These are phyloP conservation scores for Cryptops parisi DNA, from an alignment of 2,888 invertebrate species.

Conservation along the genomic window DNA sequence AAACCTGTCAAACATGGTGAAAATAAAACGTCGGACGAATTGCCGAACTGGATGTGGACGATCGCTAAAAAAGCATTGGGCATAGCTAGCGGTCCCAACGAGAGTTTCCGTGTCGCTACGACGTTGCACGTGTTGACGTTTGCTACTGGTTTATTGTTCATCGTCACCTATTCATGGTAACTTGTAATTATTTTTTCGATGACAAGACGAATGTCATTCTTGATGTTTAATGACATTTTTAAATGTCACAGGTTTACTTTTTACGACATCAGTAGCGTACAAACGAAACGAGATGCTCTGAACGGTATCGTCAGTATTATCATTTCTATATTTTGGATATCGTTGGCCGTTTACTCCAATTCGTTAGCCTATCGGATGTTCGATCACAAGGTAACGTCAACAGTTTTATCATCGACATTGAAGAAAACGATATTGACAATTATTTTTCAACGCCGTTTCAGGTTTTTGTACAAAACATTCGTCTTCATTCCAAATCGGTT, in stretches of 20 bases:
- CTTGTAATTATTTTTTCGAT: not conserved
- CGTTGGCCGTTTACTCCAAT: slow-evolving; percentile 33
- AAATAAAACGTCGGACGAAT: too few relatives aligned
- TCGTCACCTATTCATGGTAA: slow-evolving; percentile 12
- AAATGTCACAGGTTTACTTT: slow-evolving; percentile 23
- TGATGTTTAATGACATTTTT: not conserved
- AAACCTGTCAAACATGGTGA: too few relatives aligned
- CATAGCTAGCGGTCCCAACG: slow-evolving; percentile 24
- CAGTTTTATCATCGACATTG: too few relatives aligned
- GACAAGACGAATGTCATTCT: too few relatives aligned
- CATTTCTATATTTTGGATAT: slow-evolving; percentile 30
- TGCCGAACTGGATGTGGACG: too few relatives aligned
- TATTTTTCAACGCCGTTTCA: too few relatives aligned
- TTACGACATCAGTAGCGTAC: slow-evolving; percentile 28
- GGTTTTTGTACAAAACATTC: slow-evolving; percentile 1
- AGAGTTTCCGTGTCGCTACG: slow-evolving; percentile 26
- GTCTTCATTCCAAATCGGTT: slow-evolving; percentile 5
- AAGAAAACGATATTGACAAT: too few relatives aligned
- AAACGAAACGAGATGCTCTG: slow-evolving; percentile 28
- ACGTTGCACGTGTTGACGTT: slow-evolving; percentile 27
- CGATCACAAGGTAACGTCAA: too few relatives aligned
- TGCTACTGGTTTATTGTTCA: slow-evolving; percentile 14
- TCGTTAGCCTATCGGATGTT: slow-evolving; percentile 31
- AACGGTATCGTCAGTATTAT: slow-evolving; percentile 29
- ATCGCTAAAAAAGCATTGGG: slow-evolving; percentile 28